Conservation (phyloP, 2,888 invertebrate species). For the Clusia tigrina region DNA sequence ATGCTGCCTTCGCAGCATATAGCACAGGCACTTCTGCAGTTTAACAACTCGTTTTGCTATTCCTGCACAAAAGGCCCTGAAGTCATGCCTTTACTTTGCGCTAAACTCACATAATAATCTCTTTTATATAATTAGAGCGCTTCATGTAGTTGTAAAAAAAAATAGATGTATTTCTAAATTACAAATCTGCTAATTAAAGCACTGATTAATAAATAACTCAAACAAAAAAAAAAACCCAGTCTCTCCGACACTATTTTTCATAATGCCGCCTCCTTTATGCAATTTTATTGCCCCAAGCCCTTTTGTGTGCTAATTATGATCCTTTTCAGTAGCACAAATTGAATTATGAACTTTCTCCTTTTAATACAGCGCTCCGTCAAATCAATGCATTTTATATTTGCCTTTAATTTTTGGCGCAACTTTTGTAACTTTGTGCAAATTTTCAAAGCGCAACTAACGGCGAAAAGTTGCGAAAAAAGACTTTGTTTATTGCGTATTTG, state of each 20-base stretch:
- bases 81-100: no score
- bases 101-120: no score
- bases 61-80: no score
- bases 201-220: no score
- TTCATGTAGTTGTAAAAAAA: no score
- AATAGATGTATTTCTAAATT: no score
- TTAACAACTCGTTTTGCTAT: no score
- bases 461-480: neutral
- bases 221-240: no score
- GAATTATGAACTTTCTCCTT: conserved; percentile 3
- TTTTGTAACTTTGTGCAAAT: neutral
- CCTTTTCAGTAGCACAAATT: neutral
- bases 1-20: no score
- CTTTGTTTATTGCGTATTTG: neutral
- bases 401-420: neutral
- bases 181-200: no score
- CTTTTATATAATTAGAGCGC: no score
- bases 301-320: conserved; percentile 8
- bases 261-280: neutral
- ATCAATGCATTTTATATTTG: conserved; percentile 5
- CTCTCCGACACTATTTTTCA: conserved; percentile 7
- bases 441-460: neutral
- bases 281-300: neutral
- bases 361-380: neutral
- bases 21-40: no score